A percentile compares a stretch with the other conserved stretches of the same genome.
phyloP scores from a whole-genome alignment of 2,888 invertebrate genomes.

The Acanthoscelides obtectus region DNA sequence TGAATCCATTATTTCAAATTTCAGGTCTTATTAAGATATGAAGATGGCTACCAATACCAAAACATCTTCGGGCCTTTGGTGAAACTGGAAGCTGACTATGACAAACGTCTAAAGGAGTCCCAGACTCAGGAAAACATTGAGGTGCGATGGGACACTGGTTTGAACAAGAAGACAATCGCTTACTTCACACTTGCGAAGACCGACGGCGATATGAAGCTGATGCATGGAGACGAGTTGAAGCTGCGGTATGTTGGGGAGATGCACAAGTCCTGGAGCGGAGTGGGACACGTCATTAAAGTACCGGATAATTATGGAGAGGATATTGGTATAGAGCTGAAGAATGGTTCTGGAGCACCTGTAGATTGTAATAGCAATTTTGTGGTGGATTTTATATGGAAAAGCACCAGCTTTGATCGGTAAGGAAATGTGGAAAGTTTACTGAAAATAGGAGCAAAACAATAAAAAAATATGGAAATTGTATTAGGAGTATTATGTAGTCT shows the following conservation, averaged over 20 bases:
- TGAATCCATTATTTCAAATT: not conserved
- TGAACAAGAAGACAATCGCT: constrained; percentile 97
- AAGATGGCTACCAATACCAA: constrained; percentile 99
- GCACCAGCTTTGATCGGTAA: constrained; percentile 93
- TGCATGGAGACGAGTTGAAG: constrained; percentile 97
- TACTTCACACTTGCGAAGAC: constrained; percentile 97
- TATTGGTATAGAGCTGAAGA: constrained; percentile 93
- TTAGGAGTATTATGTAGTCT: too few species aligned
- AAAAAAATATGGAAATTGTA: too few species aligned
- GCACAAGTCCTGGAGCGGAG: constrained; percentile 94
- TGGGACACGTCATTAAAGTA: constrained; percentile 95
- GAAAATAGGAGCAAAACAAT: too few species aligned
- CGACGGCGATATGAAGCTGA: constrained; percentile 96
- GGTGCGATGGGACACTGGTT: constrained; percentile 97
- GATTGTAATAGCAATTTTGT: constrained; percentile 95
- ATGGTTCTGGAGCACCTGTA: constrained; percentile 84
- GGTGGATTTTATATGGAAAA: constrained; percentile 99
- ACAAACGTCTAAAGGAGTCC: constrained; percentile 94
- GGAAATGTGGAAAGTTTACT: too few species aligned
- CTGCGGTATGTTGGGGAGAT: constrained; percentile 89
- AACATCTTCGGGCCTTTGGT: constrained; percentile 97
- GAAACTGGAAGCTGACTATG: constrained; percentile 96
- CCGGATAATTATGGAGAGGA: constrained; percentile 97
- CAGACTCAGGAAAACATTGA: constrained; percentile 98
- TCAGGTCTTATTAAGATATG: constrained; percentile 65